These are phyloP conservation scores for Marasmarcha lunaedactyla DNA, from an alignment of 2,888 invertebrate genomes.

Conservation along the genomic window DNA sequence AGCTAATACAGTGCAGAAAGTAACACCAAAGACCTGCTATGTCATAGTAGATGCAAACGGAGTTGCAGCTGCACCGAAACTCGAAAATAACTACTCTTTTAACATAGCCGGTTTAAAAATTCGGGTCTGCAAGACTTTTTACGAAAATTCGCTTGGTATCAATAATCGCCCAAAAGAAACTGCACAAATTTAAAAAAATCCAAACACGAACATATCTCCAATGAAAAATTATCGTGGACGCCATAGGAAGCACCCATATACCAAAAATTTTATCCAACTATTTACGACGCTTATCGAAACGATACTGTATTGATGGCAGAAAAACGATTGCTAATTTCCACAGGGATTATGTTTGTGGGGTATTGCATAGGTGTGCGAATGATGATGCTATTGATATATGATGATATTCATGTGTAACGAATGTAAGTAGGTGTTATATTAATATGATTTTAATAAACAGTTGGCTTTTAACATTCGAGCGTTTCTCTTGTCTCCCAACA, in stretches of 20 bases:
- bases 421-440: too few species aligned
- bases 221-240: slow-evolving; percentile 1
- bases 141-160: not conserved
- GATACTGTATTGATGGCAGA: too few species aligned
- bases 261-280: too few species aligned
- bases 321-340: too few species aligned
- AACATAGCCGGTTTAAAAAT: not conserved
- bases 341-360: too few species aligned
- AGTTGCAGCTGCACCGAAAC: not conserved
- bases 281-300: too few species aligned
- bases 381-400: too few species aligned
- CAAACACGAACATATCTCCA: slow-evolving; percentile 1
- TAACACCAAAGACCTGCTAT: not conserved
- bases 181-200: not conserved
- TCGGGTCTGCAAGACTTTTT: slow-evolving; percentile 1
- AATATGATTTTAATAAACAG: too few species aligned
- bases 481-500: too few species aligned
- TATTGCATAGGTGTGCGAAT: too few species aligned
- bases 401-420: too few species aligned
- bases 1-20: not conserved
- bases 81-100: slow-evolving; percentile 1
- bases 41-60: not conserved
- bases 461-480: too few species aligned
- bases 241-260: not conserved
- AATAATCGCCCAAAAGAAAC: not conserved